Percentiles rank a stretch among this genome's conserved stretches.
phyloP scores from a whole-genome alignment of 2,888 invertebrate genomes.

The Sinodicranocentrus sp. region DNA sequence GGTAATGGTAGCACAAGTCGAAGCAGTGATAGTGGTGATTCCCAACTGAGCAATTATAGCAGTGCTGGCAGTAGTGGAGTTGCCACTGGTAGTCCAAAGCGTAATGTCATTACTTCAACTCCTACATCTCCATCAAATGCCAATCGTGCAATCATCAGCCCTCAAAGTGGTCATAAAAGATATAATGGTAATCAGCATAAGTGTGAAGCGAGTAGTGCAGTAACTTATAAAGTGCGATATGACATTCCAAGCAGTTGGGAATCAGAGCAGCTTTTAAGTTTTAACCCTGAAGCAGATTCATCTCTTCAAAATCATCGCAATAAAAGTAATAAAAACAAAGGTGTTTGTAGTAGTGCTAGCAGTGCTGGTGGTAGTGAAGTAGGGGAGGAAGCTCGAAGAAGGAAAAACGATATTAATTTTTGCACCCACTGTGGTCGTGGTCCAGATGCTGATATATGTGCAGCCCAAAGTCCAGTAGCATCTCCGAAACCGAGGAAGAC shows the following conservation, averaged over 20 bases:
- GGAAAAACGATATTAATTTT: conserved; percentile 35
- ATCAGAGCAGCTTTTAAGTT: conserved; percentile 56
- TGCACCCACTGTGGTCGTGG: conserved; percentile 61
- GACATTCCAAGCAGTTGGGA: conserved; percentile 62
- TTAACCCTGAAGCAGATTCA: conserved; percentile 13
- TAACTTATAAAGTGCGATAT: conserved; percentile 61
- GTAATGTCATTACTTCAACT: conserved; percentile 12
- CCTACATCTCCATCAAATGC: conserved; percentile 32
- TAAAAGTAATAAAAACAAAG: neutral
- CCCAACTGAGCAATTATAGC: conserved; percentile 59
- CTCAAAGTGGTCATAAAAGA: conserved; percentile 50
- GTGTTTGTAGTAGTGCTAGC: conserved; percentile 23
- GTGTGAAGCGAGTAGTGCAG: conserved; percentile 22
- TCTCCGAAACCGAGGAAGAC: conserved; percentile 41
- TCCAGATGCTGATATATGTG: conserved; percentile 29
- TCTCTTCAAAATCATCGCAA: conserved; percentile 8
- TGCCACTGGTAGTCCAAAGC: neutral
- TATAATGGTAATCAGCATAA: conserved; percentile 29
- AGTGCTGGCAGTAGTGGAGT: conserved; percentile 33
- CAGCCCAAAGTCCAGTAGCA: neutral
- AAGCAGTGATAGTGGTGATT: conserved; percentile 55
- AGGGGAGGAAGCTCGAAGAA: neutral
- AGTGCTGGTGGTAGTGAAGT: conserved; percentile 29
- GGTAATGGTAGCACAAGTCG: conserved; percentile 48
- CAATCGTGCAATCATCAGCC: conserved; percentile 44